These are phyloP conservation scores for Diplazon laetatorius DNA, from an alignment of 2,888 invertebrate species.

Conservation along the genomic window DNA sequence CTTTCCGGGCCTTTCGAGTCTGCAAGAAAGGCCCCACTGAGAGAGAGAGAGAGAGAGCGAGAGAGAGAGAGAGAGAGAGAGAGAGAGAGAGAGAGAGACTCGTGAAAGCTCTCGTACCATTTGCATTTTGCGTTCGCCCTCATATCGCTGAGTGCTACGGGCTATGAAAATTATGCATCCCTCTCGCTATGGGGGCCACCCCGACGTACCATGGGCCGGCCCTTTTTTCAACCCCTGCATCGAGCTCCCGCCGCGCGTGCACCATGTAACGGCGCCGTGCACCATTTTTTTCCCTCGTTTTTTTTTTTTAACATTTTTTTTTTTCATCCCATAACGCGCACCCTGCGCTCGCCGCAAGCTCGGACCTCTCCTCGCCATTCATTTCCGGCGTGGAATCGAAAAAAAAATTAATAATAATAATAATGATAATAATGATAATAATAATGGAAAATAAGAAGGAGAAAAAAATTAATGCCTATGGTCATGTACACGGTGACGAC, in stretches of 20 bases:
- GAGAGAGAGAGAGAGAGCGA: too few relatives aligned
- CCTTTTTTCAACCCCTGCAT: neutral
- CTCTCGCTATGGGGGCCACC: conserved; percentile 25
- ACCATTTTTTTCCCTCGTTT: too few relatives aligned
- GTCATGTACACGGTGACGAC: too few relatives aligned
- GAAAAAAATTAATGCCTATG: too few relatives aligned
- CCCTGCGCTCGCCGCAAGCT: conserved; percentile 54
- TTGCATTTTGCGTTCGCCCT: conserved; percentile 71
- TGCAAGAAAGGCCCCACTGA: conserved; percentile 48
- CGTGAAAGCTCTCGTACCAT: conserved; percentile 73
- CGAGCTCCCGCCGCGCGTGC: conserved; percentile 20
- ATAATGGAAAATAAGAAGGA: too few relatives aligned
- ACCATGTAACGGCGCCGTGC: conserved; percentile 44
- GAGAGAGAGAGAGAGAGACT: too few relatives aligned
- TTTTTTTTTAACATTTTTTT: too few relatives aligned
- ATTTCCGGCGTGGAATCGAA: conserved; percentile 49
- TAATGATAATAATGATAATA: too few relatives aligned
- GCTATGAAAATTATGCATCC: too few relatives aligned
- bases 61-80: too few relatives aligned
- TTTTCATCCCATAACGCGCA: conserved; percentile 45
- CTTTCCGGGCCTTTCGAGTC: conserved; percentile 42
- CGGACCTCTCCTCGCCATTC: conserved; percentile 54
- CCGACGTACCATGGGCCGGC: too few relatives aligned
- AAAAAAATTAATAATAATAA: too few relatives aligned
- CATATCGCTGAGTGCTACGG: conserved; percentile 76